These are phyloP conservation scores for Pipistrellus nathusii DNA, from an alignment of 2,797 vertebrate genomes.

Conservation along the genomic window DNA sequence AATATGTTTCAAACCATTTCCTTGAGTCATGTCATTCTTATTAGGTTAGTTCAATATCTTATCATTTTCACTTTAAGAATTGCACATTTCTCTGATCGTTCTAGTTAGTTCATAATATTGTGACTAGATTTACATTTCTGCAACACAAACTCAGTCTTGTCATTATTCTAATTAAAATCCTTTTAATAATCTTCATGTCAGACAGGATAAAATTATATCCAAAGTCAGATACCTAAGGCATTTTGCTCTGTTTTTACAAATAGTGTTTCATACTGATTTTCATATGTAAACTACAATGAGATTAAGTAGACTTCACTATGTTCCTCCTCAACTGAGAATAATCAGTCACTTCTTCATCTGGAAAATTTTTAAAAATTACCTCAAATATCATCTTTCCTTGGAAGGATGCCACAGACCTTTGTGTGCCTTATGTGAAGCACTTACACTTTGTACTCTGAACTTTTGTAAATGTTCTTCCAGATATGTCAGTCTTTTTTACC, in stretches of 20 bases:
- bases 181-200: neutral
- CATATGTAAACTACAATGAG: neutral
- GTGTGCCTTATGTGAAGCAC: neutral
- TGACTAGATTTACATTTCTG: slow-evolving; percentile 39
- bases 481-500: neutral
- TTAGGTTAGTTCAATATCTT: slow-evolving; percentile 40
- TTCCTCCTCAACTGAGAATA: neutral
- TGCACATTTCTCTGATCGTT: neutral
- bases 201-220: neutral
- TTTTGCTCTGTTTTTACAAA: slow-evolving; percentile 22
- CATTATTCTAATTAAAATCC: slow-evolving; percentile 61
- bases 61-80: slow-evolving; percentile 55
- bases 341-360: neutral
- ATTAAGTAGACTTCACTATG: neutral
- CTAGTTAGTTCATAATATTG: slow-evolving; percentile 64
- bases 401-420: neutral
- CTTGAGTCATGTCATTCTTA: slow-evolving; percentile 56
- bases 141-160: slow-evolving; percentile 38
- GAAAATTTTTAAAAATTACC: neutral
- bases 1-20: neutral
- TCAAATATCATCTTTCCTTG: neutral
- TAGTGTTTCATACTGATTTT: neutral
- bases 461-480: neutral
- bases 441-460: neutral
- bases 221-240: neutral